phyloP scores from a whole-genome alignment of 2,113 vertebrate genomes.

The Hippocampus mohnikei region DNA sequence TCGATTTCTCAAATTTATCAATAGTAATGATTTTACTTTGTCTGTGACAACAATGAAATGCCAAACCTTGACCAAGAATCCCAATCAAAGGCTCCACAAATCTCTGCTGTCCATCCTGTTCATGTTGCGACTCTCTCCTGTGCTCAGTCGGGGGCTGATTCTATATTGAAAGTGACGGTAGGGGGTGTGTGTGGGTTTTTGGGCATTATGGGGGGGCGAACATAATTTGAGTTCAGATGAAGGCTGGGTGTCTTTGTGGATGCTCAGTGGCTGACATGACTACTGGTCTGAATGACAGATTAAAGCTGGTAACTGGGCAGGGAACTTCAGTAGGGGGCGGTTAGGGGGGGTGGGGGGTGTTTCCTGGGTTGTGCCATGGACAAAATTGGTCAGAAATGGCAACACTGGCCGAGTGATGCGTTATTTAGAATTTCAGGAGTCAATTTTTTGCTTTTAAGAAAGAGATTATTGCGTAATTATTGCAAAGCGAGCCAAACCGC shows the following conservation, averaged over 20 bases:
- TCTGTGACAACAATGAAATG: constrained; percentile 15
- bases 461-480: not conserved
- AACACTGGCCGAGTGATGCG: not conserved
- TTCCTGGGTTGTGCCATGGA: not conserved
- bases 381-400: not conserved
- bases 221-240: constrained; percentile 40
- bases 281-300: constrained; percentile 73
- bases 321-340: constrained; percentile 27
- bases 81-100: constrained; percentile 44
- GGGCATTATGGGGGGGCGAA: constrained; percentile 35
- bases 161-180: constrained; percentile 56
- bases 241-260: constrained; percentile 51
- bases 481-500: not conserved
- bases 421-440: not conserved
- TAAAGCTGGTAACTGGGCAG: constrained; percentile 65
- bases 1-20: constrained; percentile 6
- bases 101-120: constrained; percentile 43
- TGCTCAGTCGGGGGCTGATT: constrained; percentile 54
- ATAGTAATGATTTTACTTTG: constrained; percentile 28
- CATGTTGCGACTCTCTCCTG: constrained; percentile 23
- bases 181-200: constrained; percentile 15
- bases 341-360: not conserved
- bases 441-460: not conserved
- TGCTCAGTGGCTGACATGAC: constrained; percentile 51
- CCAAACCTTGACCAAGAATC: constrained; percentile 41